Base-by-base conservation (phyloP, 2,888 invertebrate genomes). In the Chironomus riparius region DNA sequence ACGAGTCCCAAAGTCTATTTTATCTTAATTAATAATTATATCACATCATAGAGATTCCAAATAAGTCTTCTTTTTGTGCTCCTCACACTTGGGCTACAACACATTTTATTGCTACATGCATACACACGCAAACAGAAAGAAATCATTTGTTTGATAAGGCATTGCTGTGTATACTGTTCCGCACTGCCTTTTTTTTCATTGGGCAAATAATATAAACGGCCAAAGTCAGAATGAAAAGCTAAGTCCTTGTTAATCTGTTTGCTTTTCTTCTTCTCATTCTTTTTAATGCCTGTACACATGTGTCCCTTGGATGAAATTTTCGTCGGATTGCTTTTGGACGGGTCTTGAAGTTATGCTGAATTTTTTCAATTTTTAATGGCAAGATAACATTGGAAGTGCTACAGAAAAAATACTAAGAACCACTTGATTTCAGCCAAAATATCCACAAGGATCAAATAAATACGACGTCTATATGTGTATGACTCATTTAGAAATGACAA, bases 1-100 rank as follows among this genome's bases (percentile, higher is more conserved):
- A 24, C 21, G n/a, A 22, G 21, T 24, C 65, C 6, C 65, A 62
- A 47, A 24, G 48, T 72, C 61, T 13, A 22, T 72, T 72, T 62
- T 50, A 61, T 72, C 72, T 72, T 72, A 72, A 72, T 72, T 72
- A 72, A 72, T 72, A 50, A 72, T 72, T 72, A 72, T 72, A 50
- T 62, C 72, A 72, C 22, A 72, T 61, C 71, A 50, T 72, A 68
- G 28, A 68, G 28, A 68, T 15, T 28, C 12, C 28, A 47, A 28
- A 68, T 28, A 21, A 13, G 28, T 12, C 68, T 68, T 15, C 18
- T 28, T 47, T 47, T 47, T 38, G 38, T 38, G 7, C 38, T 38
- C 38, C 38, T 38, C 38, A 38, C 38, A 38, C 38, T 38, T 38
- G 10, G 7, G 38, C 38, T 38, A 38, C 38, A 10, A 38, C 38